These are phyloP conservation scores for Hirtodrosophila alboralis DNA, from an alignment of 2,888 invertebrate species.

Conservation along the genomic window DNA sequence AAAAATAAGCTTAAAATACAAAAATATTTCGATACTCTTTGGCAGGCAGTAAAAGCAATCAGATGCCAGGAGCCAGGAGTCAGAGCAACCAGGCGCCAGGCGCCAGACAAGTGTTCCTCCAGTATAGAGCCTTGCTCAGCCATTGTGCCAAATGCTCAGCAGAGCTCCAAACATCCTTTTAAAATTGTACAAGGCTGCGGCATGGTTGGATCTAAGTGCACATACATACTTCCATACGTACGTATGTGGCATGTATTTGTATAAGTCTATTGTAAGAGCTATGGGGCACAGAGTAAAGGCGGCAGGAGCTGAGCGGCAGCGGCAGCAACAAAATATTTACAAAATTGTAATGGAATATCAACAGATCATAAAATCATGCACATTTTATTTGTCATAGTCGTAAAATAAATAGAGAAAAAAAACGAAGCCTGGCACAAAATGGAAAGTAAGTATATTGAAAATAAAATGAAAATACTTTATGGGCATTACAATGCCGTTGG, in stretches of 20 bases:
- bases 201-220: constrained; percentile 3
- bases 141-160: constrained; percentile 68
- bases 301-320: constrained; percentile 26
- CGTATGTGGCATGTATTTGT: constrained; percentile 66
- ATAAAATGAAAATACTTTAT: constrained; percentile 75
- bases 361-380: constrained; percentile 80
- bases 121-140: constrained; percentile 21
- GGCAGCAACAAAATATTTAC: constrained; percentile 76
- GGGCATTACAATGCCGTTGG: constrained; percentile 72
- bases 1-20: constrained; percentile 75
- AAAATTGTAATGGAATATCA: constrained; percentile 80
- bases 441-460: constrained; percentile 67
- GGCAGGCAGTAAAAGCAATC: constrained; percentile 69
- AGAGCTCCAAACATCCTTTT: constrained; percentile 72
- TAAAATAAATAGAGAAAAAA: constrained; percentile 53
- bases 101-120: constrained; percentile 23
- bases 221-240: constrained; percentile 1
- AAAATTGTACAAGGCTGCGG: constrained; percentile 47
- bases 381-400: constrained; percentile 78
- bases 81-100: constrained; percentile 8
- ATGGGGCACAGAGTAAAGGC: constrained; percentile 33
- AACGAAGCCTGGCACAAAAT: constrained; percentile 38
- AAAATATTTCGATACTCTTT: constrained; percentile 65
- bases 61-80: constrained; percentile 43
- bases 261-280: constrained; percentile 71